A percentile compares a stretch with the other conserved stretches of the same genome.
phyloP scores from a whole-genome alignment of 2,888 invertebrate genomes.

The Thalpophila matura region DNA sequence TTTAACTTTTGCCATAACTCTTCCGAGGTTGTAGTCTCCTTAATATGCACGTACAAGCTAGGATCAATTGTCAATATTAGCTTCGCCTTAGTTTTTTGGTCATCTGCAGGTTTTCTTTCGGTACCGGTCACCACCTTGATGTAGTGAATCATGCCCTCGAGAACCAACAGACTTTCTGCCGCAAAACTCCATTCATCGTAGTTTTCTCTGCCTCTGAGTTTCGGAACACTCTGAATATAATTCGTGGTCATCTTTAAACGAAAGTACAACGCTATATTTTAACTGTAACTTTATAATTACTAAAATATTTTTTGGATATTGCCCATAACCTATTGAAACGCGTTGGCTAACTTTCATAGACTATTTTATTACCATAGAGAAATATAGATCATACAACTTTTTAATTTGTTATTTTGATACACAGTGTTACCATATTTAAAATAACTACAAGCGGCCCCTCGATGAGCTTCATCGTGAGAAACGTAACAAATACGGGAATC shows the following conservation, averaged over 20 bases:
- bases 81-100: conserved; percentile 6
- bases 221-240: not conserved
- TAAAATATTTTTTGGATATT: not conserved
- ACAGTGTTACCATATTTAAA: no score
- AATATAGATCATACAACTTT: no score
- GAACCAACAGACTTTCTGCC: conserved; percentile 8
- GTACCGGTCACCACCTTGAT: not conserved
- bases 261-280: conserved; percentile 7
- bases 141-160: not conserved
- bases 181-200: conserved; percentile 13
- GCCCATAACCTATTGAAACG: conserved; percentile 1
- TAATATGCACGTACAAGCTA: conserved; percentile 10
- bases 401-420: no score
- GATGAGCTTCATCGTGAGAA: conserved; percentile 61
- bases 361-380: no score
- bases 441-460: conserved; percentile 53
- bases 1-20: conserved; percentile 10
- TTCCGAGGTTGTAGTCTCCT: not conserved
- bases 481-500: conserved; percentile 54
- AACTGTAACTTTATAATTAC: conserved; percentile 4
- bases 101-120: conserved; percentile 6
- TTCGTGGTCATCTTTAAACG: conserved; percentile 7
- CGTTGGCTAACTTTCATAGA: no score
- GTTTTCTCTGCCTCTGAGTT: conserved; percentile 11
- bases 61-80: conserved; percentile 13